Evolutionary conservation across 2,888 invertebrate species (phyloP), one percentile per base, ranked within the genome.

Genomic region (Agriotes lineatus): DNA sequence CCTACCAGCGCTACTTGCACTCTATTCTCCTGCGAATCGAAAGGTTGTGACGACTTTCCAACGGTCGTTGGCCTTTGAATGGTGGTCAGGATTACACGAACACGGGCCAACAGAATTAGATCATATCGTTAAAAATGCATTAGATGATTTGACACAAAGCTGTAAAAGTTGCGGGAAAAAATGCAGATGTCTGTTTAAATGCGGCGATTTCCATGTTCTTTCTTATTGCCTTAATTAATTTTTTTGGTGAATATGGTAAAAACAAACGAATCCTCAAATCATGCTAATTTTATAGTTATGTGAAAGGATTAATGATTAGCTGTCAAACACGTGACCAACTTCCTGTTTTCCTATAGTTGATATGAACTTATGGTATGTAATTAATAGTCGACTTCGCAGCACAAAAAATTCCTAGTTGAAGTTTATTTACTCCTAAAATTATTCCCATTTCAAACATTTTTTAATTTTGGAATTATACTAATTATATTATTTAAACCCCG

Each of bases 41-140:
- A 64, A 64, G 64, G 57, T 63, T 68, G 45, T 58, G 50, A 65
- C 52, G 42, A 64, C 52, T 69, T 69, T 69, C 57, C 50, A 39
- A 16, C 59, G 69, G 69, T 69, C 69, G 52, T 54, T 69, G 69
- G 39, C 62, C 69, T 68, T 62, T 52, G 30, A 42, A 42, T 58
- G 37, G 56, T 48, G 50, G 48, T 58, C 35, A 67, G 56, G 45
- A 61, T 61, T 67, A 56, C 44, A 25, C 63, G 22, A 35, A 20
- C 52, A 30, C 50, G 44, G 63, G 56, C 63, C 54, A 56, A 52
- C 52, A 35, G 16, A 56, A 56, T 56, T 56, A 39, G 56, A 56
- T 56, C 56, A 22, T 56, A 56, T 56, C 56, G 37, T 56, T 56
- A 56, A 56, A 56, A 56, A 56, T 37, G 56, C 56, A 56, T 56